phyloP scores from a whole-genome alignment of 1,140 invertebrate genomes.

The Zaprionus vittiger region DNA sequence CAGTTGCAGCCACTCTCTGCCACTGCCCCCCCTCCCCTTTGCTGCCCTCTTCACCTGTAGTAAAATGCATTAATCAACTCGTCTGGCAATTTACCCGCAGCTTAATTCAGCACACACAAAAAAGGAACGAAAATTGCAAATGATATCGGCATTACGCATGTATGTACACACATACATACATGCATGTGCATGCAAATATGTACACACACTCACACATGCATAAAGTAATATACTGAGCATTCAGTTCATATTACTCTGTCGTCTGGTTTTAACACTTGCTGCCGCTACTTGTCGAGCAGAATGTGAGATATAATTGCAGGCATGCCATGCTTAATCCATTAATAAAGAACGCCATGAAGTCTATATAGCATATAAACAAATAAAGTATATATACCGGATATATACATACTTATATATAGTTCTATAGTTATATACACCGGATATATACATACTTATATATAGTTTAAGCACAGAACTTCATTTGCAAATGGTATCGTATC shows the following conservation, averaged over 20 bases:
- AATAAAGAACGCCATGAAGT: background rate
- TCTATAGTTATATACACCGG: background rate
- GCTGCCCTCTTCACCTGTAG: conserved; percentile 49
- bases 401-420: background rate
- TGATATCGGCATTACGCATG: conserved; percentile 31
- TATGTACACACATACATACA: background rate
- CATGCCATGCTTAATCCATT: conserved; percentile 1
- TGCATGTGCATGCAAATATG: background rate
- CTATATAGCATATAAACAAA: background rate
- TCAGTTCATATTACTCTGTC: conserved; percentile 5
- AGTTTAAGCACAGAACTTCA: background rate
- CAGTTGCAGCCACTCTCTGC: conserved; percentile 21
- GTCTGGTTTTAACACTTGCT: conserved; percentile 9
- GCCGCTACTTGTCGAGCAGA: background rate
- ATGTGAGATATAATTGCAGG: conserved; percentile 11
- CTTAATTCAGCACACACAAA: conserved; percentile 18
- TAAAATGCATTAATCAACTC: conserved; percentile 74
- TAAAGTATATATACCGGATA: background rate
- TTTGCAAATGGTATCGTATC: background rate
- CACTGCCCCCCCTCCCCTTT: background rate
- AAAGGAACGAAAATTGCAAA: conserved; percentile 23
- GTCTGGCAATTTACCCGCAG: conserved; percentile 68
- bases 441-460: conserved; percentile 1
- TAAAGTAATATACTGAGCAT: too few species aligned
- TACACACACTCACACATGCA: background rate